These are phyloP conservation scores for Trialeurodes vaporariorum DNA, from an alignment of 1,140 invertebrate genomes.

Conservation along the genomic window DNA sequence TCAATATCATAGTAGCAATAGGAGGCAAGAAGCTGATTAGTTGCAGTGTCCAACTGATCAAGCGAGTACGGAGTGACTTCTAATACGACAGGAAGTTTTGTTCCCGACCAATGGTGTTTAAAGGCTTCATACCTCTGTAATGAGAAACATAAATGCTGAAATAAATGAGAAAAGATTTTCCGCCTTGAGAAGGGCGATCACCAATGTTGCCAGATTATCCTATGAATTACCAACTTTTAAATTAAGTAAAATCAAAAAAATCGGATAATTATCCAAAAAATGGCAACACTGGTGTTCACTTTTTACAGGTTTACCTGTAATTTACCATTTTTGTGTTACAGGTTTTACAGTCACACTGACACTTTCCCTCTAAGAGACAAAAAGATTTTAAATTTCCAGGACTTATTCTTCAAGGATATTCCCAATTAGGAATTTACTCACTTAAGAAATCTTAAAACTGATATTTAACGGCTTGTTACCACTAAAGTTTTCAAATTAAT, in stretches of 20 bases:
- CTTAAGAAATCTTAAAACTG: no score
- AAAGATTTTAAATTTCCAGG: no score
- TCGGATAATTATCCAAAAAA: no score
- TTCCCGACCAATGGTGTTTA: conserved; percentile 94
- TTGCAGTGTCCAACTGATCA: conserved; percentile 79
- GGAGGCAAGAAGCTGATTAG: conserved; percentile 62
- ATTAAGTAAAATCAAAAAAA: no score
- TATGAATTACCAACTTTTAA: no score
- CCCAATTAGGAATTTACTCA: no score
- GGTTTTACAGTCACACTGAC: neutral
- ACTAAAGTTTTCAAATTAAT: no score
- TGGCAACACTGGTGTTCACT: neutral
- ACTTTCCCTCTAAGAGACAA: no score
- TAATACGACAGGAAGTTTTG: conserved; percentile 69
- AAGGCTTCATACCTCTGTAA: conserved; percentile 76
- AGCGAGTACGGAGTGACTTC: conserved; percentile 81
- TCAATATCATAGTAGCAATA: conserved; percentile 93
- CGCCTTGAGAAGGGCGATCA: neutral
- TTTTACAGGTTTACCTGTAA: neutral
- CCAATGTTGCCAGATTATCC: neutral
- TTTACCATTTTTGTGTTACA: neutral
- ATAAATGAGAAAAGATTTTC: conserved; percentile 11
- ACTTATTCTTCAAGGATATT: no score
- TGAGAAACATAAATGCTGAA: conserved; percentile 23
- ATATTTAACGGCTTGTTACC: no score